Evolutionary conservation across 2,113 vertebrate genomes (phyloP).

Genomic region (Chlorodrepanis virens): DNA sequence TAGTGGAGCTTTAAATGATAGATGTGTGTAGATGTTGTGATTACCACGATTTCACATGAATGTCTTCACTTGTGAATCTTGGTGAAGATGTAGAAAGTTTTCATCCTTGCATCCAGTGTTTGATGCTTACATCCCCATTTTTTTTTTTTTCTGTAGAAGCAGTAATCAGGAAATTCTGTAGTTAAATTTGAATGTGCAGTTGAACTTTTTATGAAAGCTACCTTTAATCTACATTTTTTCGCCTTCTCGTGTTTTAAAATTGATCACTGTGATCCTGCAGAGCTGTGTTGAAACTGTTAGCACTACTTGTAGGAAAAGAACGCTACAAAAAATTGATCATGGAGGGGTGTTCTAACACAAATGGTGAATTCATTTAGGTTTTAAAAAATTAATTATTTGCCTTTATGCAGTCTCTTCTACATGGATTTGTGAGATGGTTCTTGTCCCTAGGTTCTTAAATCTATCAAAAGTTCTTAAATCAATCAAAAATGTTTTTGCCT

Average conservation of each 20-base stretch:
- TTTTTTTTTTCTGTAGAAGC: not conserved
- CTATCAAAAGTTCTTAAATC: not conserved
- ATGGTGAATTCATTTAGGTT: not conserved
- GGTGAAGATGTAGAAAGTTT: not conserved
- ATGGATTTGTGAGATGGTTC: not conserved
- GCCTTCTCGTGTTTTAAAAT: not conserved
- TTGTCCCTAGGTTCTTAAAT: not conserved
- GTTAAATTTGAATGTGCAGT: not conserved
- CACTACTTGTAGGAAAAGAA: not conserved
- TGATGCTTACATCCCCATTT: not conserved
- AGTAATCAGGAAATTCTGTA: not conserved
- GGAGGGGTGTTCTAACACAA: not conserved
- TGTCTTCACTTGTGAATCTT: not conserved
- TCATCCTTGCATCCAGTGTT: not conserved
- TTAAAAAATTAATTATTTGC: not conserved
- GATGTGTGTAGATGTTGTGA: rapidly evolving
- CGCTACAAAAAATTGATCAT: not conserved
- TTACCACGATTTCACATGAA: not conserved
- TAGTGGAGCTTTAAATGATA: not conserved
- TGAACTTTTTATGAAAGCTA: not conserved
- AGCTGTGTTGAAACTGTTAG: not conserved
- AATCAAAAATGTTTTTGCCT: not conserved
- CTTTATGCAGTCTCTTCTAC: not conserved
- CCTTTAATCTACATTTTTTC: not conserved
- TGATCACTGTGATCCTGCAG: not conserved